These are phyloP conservation scores for Gopherus flavomarginatus DNA, from an alignment of 2,113 vertebrate species.

Conservation along the genomic window DNA sequence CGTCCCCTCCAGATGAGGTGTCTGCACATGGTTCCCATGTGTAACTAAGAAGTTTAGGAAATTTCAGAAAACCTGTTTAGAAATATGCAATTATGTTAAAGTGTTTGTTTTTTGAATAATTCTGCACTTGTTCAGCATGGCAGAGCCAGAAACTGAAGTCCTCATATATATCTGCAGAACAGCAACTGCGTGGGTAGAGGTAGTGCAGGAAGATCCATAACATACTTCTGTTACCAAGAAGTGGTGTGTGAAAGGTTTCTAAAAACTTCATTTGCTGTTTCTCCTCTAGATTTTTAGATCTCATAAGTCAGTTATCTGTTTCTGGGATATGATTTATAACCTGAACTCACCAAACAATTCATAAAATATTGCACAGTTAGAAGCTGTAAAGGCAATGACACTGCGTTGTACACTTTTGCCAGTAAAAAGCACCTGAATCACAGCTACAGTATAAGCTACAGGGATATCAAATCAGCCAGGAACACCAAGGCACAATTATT, in stretches of 20 bases:
- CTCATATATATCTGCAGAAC: not conserved
- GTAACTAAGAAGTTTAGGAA: not conserved
- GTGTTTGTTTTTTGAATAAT: not conserved
- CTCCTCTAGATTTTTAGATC: not conserved
- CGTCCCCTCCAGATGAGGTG: not conserved
- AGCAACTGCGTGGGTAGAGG: not conserved
- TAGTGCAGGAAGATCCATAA: not conserved
- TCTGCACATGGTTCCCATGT: not conserved
- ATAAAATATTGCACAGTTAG: not conserved
- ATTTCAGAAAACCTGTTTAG: constrained; percentile 45
- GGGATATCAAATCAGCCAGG: not conserved
- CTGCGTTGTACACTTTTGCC: not conserved
- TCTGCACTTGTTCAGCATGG: not conserved
- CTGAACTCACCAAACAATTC: not conserved
- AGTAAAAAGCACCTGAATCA: not conserved
- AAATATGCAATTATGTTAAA: constrained; percentile 29
- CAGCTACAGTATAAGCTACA: not conserved
- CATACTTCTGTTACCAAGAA: constrained; percentile 10
- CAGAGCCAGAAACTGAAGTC: constrained; percentile 10
- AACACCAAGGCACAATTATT: not conserved
- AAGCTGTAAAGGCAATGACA: not conserved
- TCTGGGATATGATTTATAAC: not conserved
- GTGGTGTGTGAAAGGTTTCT: not conserved
- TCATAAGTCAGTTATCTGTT: not conserved
- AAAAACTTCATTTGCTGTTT: not conserved